Evolutionary conservation across 2,797 vertebrate genomes (phyloP).

Genomic region (Mormyrops boulengeri): DNA sequence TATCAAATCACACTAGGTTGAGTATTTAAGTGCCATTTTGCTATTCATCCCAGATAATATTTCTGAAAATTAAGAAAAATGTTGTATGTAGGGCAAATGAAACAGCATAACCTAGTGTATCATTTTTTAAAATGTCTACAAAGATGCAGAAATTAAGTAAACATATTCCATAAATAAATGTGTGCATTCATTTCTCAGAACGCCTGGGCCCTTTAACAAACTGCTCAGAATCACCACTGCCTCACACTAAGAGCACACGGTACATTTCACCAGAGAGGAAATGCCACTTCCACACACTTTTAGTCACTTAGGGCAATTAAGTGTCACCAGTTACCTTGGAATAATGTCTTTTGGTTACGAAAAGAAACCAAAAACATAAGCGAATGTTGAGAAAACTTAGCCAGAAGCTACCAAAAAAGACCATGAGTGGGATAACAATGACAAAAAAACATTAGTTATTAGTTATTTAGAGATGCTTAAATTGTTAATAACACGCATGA

Average conservation of each 20-base stretch:
- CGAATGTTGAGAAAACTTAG: not conserved
- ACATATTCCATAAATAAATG: not conserved
- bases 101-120: not conserved
- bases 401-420: not conserved
- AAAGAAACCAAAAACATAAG: not conserved
- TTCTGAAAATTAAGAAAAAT: not conserved
- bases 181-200: not conserved
- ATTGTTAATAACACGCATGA: not conserved
- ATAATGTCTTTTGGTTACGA: not conserved
- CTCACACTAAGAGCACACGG: not conserved
- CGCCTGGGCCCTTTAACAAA: not conserved
- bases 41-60: not conserved
- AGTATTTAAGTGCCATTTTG: slow-evolving; percentile 2
- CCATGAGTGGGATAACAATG: not conserved
- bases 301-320: not conserved
- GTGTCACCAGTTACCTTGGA: not conserved
- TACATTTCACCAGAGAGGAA: not conserved
- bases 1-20: not conserved
- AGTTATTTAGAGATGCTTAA: not conserved
- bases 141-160: not conserved
- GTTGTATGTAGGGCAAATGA: not conserved
- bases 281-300: not conserved
- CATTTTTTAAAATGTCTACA: not conserved
- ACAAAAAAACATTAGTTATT: not conserved
- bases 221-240: not conserved